Evolutionary conservation across 2,113 vertebrate species (phyloP).

Genomic region (Nycticebus coucang): DNA sequence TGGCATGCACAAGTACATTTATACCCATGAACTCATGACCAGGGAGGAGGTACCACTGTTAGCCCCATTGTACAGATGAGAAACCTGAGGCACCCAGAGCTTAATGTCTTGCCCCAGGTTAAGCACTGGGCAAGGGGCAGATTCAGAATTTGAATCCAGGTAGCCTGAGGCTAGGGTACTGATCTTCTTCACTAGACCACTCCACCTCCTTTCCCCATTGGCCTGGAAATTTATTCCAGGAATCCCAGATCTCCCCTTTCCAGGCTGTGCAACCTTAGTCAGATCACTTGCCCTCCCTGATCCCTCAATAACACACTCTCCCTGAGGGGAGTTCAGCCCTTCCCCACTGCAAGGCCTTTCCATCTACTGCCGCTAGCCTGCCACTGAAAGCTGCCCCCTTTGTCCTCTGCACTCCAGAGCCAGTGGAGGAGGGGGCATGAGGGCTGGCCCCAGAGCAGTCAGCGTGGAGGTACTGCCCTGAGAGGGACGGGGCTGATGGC

Average conservation of each 20-base stretch:
- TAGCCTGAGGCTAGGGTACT: background rate
- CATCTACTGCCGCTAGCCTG: rapidly evolving
- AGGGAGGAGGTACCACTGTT: rapidly evolving
- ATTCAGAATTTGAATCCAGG: background rate
- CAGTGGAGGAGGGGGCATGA: background rate
- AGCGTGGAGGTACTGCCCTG: background rate
- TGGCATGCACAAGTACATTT: too few species aligned
- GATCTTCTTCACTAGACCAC: background rate
- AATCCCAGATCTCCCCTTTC: background rate
- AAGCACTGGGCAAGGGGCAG: background rate
- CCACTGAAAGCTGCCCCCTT: too few species aligned
- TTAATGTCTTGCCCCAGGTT: background rate
- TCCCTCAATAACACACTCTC: rapidly evolving
- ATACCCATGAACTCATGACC: background rate
- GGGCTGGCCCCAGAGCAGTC: background rate
- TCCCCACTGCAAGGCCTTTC: rapidly evolving
- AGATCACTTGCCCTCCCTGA: background rate
- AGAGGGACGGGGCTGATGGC: background rate
- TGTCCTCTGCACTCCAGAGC: background rate
- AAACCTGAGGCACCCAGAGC: background rate
- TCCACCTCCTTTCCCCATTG: background rate
- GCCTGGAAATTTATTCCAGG: background rate
- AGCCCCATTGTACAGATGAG: background rate
- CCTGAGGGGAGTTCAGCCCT: rapidly evolving
- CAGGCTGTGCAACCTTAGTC: background rate